Base-by-base conservation (phyloP, 2,888 invertebrate species). In the Scelioninae gen. 1 region DNA sequence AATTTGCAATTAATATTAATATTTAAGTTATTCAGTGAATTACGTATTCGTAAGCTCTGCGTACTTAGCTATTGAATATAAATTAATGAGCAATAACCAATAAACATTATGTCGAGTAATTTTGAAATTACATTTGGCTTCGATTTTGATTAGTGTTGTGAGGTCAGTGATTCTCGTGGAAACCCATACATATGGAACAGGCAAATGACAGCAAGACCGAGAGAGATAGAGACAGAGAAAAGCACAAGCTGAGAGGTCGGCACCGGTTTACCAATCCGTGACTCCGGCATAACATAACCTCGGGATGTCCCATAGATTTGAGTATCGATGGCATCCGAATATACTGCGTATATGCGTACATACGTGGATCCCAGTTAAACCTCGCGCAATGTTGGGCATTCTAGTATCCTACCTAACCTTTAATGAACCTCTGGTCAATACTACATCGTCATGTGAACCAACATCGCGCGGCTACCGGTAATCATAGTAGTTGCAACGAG, bases 341-440 rank as follows among this genome's bases (percentile, higher is more conserved):
- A 76, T 69, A 84, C 82, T 78, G 80, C 83, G 81, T 78, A 69
- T 79, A 78, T 82, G 68, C 84, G 77, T 75, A 76, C 69, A 71
- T 83, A 60, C 77, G 69, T 65, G 83, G 82, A 86, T 81, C 82
- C 74, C 83, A 76, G 84, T 86, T 86, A 87, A 86, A 84, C 86
- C 84, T 74, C 79, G 69, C 82, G 88, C 88, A 87, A 90, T 90
- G 89, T 87, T 71, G 85, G 86, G 85, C 84, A 90, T 90, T 90
- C 90, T 90, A 90, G 90, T 89, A 90, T 89, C 87, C 85, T 85
- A 82, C 86, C 86, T 79, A 83, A 71, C 84, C 86, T 87, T 87
- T 90, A 90, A 90, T 90, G 88, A 89, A 89, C 88, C 62, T 43
- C 60, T 40, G 32, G 34, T n/a, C 49, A 68, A 68, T 68, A 55